phyloP scores from a whole-genome alignment of 1,140 invertebrate genomes.

The Brachionus plicatilis region DNA sequence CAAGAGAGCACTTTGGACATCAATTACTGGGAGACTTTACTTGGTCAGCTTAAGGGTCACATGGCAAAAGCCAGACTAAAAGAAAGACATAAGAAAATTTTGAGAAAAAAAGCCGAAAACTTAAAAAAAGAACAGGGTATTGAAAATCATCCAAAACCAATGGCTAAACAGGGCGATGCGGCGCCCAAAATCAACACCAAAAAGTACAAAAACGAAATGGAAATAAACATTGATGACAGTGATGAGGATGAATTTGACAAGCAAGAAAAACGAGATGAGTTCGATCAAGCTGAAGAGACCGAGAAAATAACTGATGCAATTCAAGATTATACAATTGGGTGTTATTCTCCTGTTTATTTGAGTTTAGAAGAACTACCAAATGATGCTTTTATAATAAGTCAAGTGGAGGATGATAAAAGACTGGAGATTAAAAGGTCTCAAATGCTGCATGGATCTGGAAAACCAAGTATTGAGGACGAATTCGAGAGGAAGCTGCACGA shows the following conservation, averaged over 20 bases:
- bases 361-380: neutral
- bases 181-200: neutral
- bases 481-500: conserved; percentile 6
- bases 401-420: conserved; percentile 11
- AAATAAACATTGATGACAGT: conserved; percentile 45
- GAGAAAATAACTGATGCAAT: neutral
- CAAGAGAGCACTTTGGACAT: conserved; percentile 86
- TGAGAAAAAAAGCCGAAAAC: conserved; percentile 79
- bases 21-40: conserved; percentile 89
- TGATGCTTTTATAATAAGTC: neutral
- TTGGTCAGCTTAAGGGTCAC: conserved; percentile 87
- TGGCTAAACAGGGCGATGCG: conserved; percentile 41
- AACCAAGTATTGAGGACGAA: conserved; percentile 18
- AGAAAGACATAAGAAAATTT: conserved; percentile 83
- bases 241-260: conserved; percentile 27
- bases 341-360: conserved; percentile 16
- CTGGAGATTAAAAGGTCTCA: neutral
- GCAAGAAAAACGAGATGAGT: neutral
- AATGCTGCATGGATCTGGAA: neutral
- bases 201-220: conserved; percentile 43
- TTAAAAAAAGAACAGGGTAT: conserved; percentile 69
- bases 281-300: conserved; percentile 8
- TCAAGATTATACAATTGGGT: neutral
- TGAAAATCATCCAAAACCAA: neutral
- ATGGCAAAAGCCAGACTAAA: conserved; percentile 83